A percentile compares a stretch with the other conserved stretches of the same genome.
Conservation (phyloP, 2,888 invertebrate species). For the Trachelus iudaicus region DNA sequence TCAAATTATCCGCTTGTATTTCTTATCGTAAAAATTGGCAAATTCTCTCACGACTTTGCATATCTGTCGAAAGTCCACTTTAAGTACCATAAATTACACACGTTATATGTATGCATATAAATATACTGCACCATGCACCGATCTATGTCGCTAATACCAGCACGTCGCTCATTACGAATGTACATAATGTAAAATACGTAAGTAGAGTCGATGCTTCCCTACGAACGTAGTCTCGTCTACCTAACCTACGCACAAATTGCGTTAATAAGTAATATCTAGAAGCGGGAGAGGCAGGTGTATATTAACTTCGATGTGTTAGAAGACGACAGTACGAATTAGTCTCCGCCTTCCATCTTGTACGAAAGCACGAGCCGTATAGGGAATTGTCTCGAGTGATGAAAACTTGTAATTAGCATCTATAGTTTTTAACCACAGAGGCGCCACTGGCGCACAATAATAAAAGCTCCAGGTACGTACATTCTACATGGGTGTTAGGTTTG, state of each 20-base stretch:
- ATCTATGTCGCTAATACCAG: neutral
- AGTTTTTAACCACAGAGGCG: neutral
- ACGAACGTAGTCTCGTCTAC: neutral
- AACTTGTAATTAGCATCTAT: neutral
- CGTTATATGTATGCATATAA: neutral
- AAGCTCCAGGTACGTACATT: neutral
- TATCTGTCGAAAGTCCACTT: neutral
- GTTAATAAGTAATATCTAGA: neutral
- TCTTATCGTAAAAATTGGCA: neutral
- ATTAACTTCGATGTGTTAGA: neutral
- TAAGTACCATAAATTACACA: neutral
- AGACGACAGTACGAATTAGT: neutral
- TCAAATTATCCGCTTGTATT: neutral
- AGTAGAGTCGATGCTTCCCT: neutral
- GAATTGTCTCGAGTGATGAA: neutral
- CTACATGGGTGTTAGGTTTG: neutral
- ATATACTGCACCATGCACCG: neutral
- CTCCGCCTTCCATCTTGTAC: neutral
- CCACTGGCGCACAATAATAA: neutral
- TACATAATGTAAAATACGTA: neutral
- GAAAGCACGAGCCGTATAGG: neutral
- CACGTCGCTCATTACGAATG: neutral
- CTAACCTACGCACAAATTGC: neutral
- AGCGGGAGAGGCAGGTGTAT: neutral
- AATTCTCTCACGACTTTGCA: neutral